Conservation (phyloP, 1,140 invertebrate genomes). For the Mactra quadrangularis region DNA sequence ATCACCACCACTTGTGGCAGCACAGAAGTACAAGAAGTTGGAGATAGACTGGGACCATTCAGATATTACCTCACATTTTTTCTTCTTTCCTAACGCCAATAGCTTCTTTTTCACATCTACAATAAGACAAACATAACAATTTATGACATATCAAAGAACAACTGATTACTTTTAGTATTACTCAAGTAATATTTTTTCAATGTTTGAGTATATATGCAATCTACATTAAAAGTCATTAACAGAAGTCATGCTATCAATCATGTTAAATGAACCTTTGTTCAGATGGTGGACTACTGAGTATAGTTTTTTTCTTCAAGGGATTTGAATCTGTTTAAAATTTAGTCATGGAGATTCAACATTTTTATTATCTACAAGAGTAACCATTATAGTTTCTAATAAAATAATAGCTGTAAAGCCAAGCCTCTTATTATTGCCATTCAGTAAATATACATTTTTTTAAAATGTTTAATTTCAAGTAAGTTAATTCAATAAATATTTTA, state of each 20-base stretch:
- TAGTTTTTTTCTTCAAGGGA: no score
- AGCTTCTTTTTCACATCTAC: conserved; percentile 57
- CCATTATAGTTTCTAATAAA: no score
- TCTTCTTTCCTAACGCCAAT: conserved; percentile 13
- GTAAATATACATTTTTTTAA: neutral
- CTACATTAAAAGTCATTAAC: neutral
- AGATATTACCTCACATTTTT: conserved; percentile 3
- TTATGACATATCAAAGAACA: neutral
- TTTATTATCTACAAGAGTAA: no score
- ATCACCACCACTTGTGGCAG: conserved; percentile 50
- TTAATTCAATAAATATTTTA: neutral
- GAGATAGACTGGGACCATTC: conserved; percentile 47
- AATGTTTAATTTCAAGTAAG: neutral
- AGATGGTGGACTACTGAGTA: no score
- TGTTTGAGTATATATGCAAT: neutral
- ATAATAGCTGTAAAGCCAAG: neutral
- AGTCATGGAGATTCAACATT: no score
- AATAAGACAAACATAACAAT: neutral
- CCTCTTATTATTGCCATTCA: neutral
- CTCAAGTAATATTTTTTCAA: neutral
- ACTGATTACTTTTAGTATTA: neutral
- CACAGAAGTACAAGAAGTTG: conserved; percentile 65
- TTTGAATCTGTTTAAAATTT: no score
- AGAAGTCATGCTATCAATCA: no score
- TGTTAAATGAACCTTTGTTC: no score